phyloP scores from a whole-genome alignment of 2,888 invertebrate genomes.

The Lampropteryx suffumata region DNA sequence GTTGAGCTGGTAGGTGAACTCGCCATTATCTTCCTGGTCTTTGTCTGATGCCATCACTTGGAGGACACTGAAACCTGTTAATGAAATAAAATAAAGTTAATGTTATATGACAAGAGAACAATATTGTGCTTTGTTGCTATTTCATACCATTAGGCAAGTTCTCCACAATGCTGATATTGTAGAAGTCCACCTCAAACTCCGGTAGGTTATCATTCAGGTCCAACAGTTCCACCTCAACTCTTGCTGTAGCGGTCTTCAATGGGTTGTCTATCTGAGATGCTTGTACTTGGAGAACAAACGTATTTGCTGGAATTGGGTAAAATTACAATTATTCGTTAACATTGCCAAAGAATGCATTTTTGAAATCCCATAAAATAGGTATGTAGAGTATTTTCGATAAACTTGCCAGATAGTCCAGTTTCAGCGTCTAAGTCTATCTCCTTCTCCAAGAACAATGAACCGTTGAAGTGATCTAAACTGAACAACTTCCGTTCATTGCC shows the following conservation, averaged over 20 bases:
- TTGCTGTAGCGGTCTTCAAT: constrained; percentile 87
- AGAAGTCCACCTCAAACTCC: constrained; percentile 93
- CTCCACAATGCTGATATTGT: constrained; percentile 96
- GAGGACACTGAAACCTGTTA: constrained; percentile 68
- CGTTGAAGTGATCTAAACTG: constrained; percentile 88
- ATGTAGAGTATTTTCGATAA: no score
- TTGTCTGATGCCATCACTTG: constrained; percentile 90
- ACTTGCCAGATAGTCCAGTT: constrained; percentile 84
- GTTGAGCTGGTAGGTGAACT: constrained; percentile 90
- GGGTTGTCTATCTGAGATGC: constrained; percentile 91
- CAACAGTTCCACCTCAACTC: constrained; percentile 88
- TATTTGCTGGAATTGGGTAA: constrained; percentile 76
- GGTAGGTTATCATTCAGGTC: constrained; percentile 94
- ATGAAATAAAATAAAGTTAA: neutral
- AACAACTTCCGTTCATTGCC: constrained; percentile 92
- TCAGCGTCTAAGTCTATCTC: constrained; percentile 92
- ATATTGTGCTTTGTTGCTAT: no score
- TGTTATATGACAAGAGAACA: no score
- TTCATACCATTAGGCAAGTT: constrained; percentile 93
- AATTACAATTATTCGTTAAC: neutral
- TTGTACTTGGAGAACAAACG: constrained; percentile 90
- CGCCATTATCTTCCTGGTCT: constrained; percentile 93
- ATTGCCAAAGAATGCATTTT: no score
- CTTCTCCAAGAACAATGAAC: constrained; percentile 88
- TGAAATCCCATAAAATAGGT: no score